phyloP scores from a whole-genome alignment of 1,140 invertebrate species.

The Drosophila nebulosa region DNA sequence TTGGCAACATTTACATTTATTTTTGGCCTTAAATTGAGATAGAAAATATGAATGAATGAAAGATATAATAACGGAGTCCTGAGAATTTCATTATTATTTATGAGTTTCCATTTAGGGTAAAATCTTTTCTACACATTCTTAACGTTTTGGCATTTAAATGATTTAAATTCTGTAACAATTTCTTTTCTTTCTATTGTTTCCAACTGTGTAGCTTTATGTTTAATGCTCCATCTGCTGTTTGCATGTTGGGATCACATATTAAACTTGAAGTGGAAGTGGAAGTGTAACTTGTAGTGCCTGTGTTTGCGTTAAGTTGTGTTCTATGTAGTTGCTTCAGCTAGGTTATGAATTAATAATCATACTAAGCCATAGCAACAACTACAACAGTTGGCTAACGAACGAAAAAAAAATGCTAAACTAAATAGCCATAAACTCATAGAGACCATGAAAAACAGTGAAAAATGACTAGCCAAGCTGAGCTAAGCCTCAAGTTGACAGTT shows the following conservation, averaged over 20 bases:
- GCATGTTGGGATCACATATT: slow-evolving; percentile 44
- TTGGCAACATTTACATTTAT: background rate
- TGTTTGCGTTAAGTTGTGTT: slow-evolving; percentile 29
- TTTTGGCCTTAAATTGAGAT: background rate
- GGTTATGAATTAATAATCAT: slow-evolving; percentile 70
- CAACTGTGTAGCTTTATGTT: slow-evolving; percentile 31
- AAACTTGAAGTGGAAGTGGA: slow-evolving; percentile 9
- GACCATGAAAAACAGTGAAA: slow-evolving; percentile 35
- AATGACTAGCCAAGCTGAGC: slow-evolving; percentile 7
- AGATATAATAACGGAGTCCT: too few relatives aligned
- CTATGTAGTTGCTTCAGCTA: slow-evolving; percentile 31
- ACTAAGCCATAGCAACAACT: slow-evolving; percentile 54
- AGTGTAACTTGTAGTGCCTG: slow-evolving; percentile 16
- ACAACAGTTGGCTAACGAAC: slow-evolving; percentile 25
- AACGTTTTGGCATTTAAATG: background rate
- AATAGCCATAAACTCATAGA: slow-evolving; percentile 63
- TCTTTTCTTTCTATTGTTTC: background rate
- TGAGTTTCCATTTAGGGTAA: background rate
- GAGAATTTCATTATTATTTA: too few relatives aligned
- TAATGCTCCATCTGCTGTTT: slow-evolving; percentile 42
- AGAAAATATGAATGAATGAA: too few relatives aligned
- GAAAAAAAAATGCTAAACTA: slow-evolving; percentile 56
- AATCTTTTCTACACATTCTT: background rate
- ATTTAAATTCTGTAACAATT: too few relatives aligned
- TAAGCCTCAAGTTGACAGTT: slow-evolving; percentile 5